phyloP scores from a whole-genome alignment of 2,113 vertebrate species.

The Gymnarchus niloticus region DNA sequence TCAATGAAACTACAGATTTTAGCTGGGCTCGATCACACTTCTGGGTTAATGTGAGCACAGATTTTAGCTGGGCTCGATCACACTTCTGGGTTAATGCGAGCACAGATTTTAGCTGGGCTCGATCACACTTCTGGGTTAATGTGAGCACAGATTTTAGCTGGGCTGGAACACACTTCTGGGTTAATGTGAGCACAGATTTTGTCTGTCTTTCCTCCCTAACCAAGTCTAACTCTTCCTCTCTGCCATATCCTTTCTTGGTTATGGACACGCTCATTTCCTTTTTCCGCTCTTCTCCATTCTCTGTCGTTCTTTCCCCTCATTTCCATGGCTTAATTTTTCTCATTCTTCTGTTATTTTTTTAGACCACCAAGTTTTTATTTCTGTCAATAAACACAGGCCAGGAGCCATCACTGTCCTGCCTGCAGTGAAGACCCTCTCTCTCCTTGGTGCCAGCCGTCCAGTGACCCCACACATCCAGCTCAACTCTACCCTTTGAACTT shows the following conservation, averaged over 20 bases:
- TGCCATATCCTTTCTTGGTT: slow-evolving; percentile 55
- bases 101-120: background rate
- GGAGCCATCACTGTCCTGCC: slow-evolving; percentile 68
- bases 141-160: background rate
- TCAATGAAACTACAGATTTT: background rate
- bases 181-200: slow-evolving; percentile 19
- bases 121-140: background rate
- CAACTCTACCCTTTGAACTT: slow-evolving; percentile 39
- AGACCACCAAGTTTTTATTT: slow-evolving; percentile 98
- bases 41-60: background rate
- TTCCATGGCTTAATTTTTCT: background rate
- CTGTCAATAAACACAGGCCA: slow-evolving; percentile 95
- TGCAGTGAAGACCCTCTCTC: slow-evolving; percentile 66
- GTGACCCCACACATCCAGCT: slow-evolving; percentile 58
- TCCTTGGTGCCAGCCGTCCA: slow-evolving; percentile 57
- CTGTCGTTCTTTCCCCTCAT: slow-evolving; percentile 43
- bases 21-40: background rate
- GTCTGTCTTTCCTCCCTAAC: slow-evolving; percentile 70
- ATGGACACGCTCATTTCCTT: slow-evolving; percentile 44
- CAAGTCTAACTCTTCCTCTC: slow-evolving; percentile 67
- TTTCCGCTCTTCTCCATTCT: slow-evolving; percentile 47
- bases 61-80: background rate
- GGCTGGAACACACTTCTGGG: background rate
- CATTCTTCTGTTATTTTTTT: slow-evolving; percentile 59
- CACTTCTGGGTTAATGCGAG: background rate